phyloP scores from a whole-genome alignment of 2,888 invertebrate genomes.

The Catocala nupta region DNA sequence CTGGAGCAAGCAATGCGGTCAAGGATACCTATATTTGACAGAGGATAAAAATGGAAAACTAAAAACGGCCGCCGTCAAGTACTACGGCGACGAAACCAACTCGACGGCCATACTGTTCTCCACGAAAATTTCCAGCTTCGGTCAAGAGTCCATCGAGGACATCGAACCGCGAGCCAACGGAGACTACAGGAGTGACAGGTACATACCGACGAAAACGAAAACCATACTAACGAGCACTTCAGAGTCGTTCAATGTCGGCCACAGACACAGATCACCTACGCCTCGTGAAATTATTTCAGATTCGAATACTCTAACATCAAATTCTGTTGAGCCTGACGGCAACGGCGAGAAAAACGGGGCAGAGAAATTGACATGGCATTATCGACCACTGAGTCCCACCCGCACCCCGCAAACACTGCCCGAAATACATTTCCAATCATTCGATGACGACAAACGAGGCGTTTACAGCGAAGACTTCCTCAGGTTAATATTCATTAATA shows the following conservation, averaged over 20 bases:
- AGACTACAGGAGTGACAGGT: conserved; percentile 79
- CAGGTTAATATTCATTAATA: conserved; percentile 82
- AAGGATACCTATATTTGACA: conserved; percentile 78
- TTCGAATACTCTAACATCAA: conserved; percentile 70
- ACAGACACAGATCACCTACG: conserved; percentile 79
- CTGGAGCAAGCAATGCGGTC: conserved; percentile 77
- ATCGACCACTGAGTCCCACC: conserved; percentile 77
- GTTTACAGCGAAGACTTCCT: conserved; percentile 82
- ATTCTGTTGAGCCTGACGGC: conserved; percentile 57
- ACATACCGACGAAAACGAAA: conserved; percentile 80
- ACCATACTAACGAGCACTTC: conserved; percentile 76
- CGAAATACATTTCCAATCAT: conserved; percentile 86
- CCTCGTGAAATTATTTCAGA: conserved; percentile 77
- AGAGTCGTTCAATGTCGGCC: conserved; percentile 78
- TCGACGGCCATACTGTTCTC: conserved; percentile 82
- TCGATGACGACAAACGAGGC: conserved; percentile 79
- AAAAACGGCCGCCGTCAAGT: conserved; percentile 77
- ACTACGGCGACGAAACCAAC: conserved; percentile 75
- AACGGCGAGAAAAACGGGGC: conserved; percentile 58
- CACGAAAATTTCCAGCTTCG: conserved; percentile 86
- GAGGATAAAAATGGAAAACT: conserved; percentile 76
- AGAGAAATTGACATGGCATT: conserved; percentile 81
- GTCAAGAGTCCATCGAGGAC: conserved; percentile 81
- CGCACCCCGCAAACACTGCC: conserved; percentile 70
- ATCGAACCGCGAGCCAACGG: conserved; percentile 68